Base-by-base conservation (phyloP, 2,888 invertebrate species). In the Mylabris sibirica region DNA sequence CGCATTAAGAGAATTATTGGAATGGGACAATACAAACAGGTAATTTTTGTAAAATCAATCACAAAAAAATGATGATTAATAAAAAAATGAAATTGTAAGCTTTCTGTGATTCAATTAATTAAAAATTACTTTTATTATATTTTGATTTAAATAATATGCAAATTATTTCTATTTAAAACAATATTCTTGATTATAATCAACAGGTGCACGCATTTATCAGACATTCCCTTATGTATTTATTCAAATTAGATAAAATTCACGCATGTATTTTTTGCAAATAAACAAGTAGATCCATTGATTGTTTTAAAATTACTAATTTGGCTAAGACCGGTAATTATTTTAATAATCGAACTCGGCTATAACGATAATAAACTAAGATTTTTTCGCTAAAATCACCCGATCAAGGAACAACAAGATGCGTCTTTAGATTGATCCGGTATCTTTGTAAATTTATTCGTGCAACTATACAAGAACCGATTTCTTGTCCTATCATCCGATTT, bases 1-100 rank as follows among this genome's bases (percentile, higher is more conserved):
- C 0, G 91, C 91, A 0, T 84, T 93, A n/a, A 87, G 89, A 76
- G 91, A 92, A 75, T 84, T 92, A 38, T 83, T 91, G 60, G 80
- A 83, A 66, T 72, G 80, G 38, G 79, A 78, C 57, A 76, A 73
- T n/a, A 63, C 72, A 64, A 72, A 75, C 35, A 77, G 79, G 72
- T 79, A 74, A 68, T 49, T 30, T 35, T 22, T 3, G 14, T 30
- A 30, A 60, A 9, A 17, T 11, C 6, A n/a, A 26, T 2, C 3
- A 22, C 3, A 63, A 26, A 1, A 34, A 24, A 60, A 34, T 44
- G n/a, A n/a, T 11, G 11, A 11, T n/a, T n/a, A 41, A 35, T 20
- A 8, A 22, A 20, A 41, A 30, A 26, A n/a, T 26, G 44, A 44
- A 22, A 44, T 26, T 41, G 11, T 34, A 4, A 63, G 26, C 41